phyloP scores from a whole-genome alignment of 2,888 invertebrate species.

The Lamproptera curius region DNA sequence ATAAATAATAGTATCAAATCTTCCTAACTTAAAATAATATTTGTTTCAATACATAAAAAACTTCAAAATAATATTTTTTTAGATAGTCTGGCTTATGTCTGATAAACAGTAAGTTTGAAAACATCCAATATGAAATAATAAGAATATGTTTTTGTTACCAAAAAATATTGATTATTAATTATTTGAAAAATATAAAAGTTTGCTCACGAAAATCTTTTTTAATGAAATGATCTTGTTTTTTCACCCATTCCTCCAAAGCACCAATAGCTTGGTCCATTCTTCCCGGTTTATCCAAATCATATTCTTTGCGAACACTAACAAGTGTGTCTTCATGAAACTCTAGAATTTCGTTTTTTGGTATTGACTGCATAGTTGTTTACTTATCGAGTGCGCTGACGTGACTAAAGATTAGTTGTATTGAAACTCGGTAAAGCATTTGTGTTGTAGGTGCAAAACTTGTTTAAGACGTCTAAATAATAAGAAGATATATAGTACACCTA shows the following conservation, averaged over 20 bases:
- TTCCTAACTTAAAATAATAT: too few species aligned
- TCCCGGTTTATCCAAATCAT: constrained; percentile 32
- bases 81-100: too few species aligned
- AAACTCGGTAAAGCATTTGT: not conserved
- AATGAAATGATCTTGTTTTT: constrained; percentile 42
- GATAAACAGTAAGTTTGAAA: too few species aligned
- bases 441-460: not conserved
- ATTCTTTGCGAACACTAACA: constrained; percentile 30
- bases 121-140: too few species aligned
- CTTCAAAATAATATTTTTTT: too few species aligned
- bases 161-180: too few species aligned
- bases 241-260: constrained; percentile 39
- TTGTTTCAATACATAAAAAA: too few species aligned
- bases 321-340: constrained; percentile 33
- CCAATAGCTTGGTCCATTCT: constrained; percentile 35
- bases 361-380: constrained; percentile 30
- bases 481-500: too few species aligned
- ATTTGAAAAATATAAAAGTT: too few species aligned
- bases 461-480: too few species aligned
- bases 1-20: too few species aligned
- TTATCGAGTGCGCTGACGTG: not conserved
- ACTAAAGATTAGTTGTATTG: not conserved
- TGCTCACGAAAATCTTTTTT: constrained; percentile 43
- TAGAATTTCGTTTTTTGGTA: constrained; percentile 24
- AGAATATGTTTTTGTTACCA: too few species aligned